Evolutionary conservation across 1,140 invertebrate genomes (phyloP).

Genomic region (Lasioglossum baleicum): DNA sequence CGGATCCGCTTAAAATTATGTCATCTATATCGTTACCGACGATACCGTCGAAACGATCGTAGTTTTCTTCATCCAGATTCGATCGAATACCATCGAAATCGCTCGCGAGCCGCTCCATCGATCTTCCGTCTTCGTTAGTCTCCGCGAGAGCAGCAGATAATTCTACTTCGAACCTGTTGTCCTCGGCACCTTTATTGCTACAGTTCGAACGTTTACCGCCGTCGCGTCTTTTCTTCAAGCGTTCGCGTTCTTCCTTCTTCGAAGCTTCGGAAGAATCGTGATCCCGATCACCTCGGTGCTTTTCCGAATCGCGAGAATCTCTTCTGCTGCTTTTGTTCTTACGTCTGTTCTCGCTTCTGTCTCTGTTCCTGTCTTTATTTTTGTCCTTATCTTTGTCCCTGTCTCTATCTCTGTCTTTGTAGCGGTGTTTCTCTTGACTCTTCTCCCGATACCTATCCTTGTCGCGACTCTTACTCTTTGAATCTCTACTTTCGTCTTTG

Average conservation of each 20-base stretch:
- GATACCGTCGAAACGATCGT: neutral
- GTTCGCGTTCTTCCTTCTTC: constrained; percentile 51
- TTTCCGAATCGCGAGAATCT: constrained; percentile 59
- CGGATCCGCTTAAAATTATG: constrained; percentile 65
- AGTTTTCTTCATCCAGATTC: constrained; percentile 10
- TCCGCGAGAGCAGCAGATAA: constrained; percentile 39
- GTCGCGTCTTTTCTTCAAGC: constrained; percentile 59
- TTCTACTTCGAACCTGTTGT: constrained; percentile 51
- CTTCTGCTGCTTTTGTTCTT: constrained; percentile 51
- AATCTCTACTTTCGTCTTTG: constrained; percentile 13
- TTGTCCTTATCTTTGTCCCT: constrained; percentile 56
- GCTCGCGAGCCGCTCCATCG: constrained; percentile 50
- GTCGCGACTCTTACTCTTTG: neutral
- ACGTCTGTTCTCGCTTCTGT: constrained; percentile 59
- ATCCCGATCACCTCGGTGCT: constrained; percentile 58
- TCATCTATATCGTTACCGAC: constrained; percentile 2
- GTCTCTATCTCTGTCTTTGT: constrained; percentile 43
- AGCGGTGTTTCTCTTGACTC: constrained; percentile 45
- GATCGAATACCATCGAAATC: constrained; percentile 18
- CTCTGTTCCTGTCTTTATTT: constrained; percentile 33
- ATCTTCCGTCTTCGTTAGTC: constrained; percentile 58
- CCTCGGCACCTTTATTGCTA: constrained; percentile 55
- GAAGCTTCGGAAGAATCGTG: constrained; percentile 57
- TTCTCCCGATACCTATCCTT: constrained; percentile 41
- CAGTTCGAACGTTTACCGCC: constrained; percentile 56